Percentiles rank a stretch among this genome's conserved stretches.
Conservation (phyloP, 2,797 vertebrate species). For the Chelidonichthys spinosus region DNA sequence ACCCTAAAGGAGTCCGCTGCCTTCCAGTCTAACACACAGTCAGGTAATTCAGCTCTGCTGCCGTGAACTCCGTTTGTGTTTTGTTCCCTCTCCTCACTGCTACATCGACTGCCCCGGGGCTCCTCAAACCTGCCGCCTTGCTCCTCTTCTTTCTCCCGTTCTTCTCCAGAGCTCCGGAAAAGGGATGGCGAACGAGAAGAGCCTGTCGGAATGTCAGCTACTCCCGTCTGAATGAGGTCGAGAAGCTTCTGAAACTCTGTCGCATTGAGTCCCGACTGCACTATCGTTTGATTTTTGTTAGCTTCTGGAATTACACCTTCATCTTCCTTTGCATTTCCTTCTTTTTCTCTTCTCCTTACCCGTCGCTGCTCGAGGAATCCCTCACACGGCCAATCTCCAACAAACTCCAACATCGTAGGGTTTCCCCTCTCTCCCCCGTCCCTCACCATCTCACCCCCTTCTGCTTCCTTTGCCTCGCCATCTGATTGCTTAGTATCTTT, state of each 20-base stretch:
- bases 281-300: slow-evolving; percentile 13
- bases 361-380: slow-evolving; percentile 87
- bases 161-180: slow-evolving; percentile 42
- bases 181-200: slow-evolving; percentile 38
- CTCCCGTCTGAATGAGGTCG: slow-evolving; percentile 79
- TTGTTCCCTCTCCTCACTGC: slow-evolving; percentile 43
- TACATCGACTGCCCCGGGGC: slow-evolving; percentile 9
- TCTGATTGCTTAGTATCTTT: slow-evolving; percentile 61
- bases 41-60: slow-evolving; percentile 71
- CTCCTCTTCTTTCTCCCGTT: slow-evolving; percentile 31
- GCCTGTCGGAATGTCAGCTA: slow-evolving; percentile 11
- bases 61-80: slow-evolving; percentile 6
- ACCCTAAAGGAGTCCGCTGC: slow-evolving; percentile 32
- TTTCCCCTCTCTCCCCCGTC: slow-evolving; percentile 35
- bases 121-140: slow-evolving; percentile 22
- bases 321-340: slow-evolving; percentile 55
- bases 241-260: slow-evolving; percentile 80
- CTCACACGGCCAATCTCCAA: slow-evolving; percentile 92
- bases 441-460: not conserved
- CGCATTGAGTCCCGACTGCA: slow-evolving; percentile 31
- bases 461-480: slow-evolving; percentile 17
- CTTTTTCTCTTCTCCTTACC: slow-evolving; percentile 67
- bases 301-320: slow-evolving; percentile 62
- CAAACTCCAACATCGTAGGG: slow-evolving; percentile 84
- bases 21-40: slow-evolving; percentile 79